These are phyloP conservation scores for Xenopus petersii DNA, from an alignment of 2,797 vertebrate genomes.

Conservation along the genomic window DNA sequence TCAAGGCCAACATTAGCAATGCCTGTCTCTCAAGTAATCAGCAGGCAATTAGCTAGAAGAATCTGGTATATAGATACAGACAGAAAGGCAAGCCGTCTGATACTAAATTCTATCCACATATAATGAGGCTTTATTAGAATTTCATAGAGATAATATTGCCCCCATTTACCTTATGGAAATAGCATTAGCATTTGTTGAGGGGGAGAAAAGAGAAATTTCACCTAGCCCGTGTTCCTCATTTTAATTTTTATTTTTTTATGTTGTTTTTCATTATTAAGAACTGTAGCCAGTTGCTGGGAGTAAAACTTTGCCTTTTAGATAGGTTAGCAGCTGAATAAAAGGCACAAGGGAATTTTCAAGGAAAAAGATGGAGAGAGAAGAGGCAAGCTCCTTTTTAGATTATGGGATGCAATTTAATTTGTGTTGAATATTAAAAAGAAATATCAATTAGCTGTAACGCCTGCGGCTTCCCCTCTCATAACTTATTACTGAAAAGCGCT, in stretches of 20 bases:
- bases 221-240: slow-evolving; percentile 22
- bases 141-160: slow-evolving; percentile 44
- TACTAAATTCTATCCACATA: slow-evolving; percentile 48
- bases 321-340: not conserved
- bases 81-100: slow-evolving; percentile 47
- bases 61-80: slow-evolving; percentile 47
- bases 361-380: slow-evolving; percentile 19
- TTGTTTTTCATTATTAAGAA: slow-evolving; percentile 32
- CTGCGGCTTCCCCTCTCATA: slow-evolving; percentile 40
- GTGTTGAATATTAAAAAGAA: slow-evolving; percentile 57
- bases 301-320: slow-evolving; percentile 14
- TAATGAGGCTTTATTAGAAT: slow-evolving; percentile 53
- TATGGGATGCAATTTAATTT: slow-evolving; percentile 55
- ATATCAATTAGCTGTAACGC: slow-evolving; percentile 54
- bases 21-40: slow-evolving; percentile 52
- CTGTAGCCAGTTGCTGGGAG: slow-evolving; percentile 40
- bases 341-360: not conserved
- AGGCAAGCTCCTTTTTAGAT: slow-evolving; percentile 47
- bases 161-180: slow-evolving; percentile 51
- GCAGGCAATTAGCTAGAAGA: slow-evolving; percentile 56
- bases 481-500: slow-evolving; percentile 38
- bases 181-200: slow-evolving; percentile 22
- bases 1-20: slow-evolving; percentile 46
- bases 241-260: not conserved
- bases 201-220: slow-evolving; percentile 28